Conservation (phyloP, 2,113 vertebrate species). For the Myrmophylax atrothorax region DNA sequence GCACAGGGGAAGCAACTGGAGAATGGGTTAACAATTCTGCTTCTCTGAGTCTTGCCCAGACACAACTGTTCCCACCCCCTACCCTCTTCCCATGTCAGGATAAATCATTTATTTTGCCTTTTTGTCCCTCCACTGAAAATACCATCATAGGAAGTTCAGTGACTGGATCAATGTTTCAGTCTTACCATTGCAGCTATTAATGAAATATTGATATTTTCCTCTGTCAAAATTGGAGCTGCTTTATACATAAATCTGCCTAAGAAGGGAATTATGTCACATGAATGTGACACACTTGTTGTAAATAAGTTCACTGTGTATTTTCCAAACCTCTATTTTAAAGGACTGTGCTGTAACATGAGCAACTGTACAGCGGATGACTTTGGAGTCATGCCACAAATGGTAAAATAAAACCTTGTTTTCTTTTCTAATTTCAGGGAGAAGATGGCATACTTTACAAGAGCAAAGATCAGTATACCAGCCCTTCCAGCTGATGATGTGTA, state of each 20-base stretch:
- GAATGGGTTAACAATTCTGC: not conserved
- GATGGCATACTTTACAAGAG: constrained; percentile 86
- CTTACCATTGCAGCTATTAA: not conserved
- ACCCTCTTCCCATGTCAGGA: not conserved
- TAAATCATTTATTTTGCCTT: not conserved
- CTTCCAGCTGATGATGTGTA: constrained; percentile 85
- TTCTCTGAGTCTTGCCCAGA: not conserved
- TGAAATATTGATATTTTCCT: not conserved
- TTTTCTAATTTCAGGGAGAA: constrained; percentile 77
- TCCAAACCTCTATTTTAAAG: not conserved
- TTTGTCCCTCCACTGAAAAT: not conserved
- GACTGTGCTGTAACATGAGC: not conserved
- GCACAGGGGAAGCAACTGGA: not conserved
- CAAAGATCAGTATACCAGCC: constrained; percentile 83
- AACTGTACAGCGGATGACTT: not conserved
- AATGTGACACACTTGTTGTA: not conserved
- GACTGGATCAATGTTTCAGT: not conserved
- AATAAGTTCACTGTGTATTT: not conserved
- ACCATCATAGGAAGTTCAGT: not conserved
- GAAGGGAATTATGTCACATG: not conserved
- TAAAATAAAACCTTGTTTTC: not conserved
- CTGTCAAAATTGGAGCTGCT: not conserved
- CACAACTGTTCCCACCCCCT: not conserved
- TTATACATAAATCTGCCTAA: not conserved
- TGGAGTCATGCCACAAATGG: not conserved